Evolutionary conservation across 2,888 invertebrate genomes (phyloP).

Genomic region (Lepidocyrtoides sp.): DNA sequence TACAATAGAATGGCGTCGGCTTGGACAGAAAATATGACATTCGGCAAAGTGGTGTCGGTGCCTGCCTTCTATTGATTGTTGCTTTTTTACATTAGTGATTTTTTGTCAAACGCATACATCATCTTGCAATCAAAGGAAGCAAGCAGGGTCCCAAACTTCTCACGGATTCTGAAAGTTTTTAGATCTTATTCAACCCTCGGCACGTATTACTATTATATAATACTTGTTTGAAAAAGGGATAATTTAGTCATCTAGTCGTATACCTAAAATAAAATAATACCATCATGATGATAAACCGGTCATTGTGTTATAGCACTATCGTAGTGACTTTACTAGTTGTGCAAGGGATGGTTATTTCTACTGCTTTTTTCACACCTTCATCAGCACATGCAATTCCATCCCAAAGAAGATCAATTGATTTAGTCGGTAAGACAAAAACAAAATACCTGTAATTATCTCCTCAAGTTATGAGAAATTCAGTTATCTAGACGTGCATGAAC

Average conservation of each 20-base stretch:
- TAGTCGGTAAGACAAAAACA: constrained; percentile 46
- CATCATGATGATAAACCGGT: constrained; percentile 60
- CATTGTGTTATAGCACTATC: neutral
- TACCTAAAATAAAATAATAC: neutral
- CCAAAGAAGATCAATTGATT: neutral
- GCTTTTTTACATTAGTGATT: neutral
- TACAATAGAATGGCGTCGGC: neutral
- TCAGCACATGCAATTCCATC: constrained; percentile 24
- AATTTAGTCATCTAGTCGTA: neutral
- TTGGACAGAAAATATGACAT: no score
- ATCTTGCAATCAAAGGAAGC: neutral
- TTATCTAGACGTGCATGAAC: no score
- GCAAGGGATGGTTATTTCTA: neutral
- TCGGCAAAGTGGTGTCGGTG: neutral
- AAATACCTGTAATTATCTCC: neutral
- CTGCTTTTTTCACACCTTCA: neutral
- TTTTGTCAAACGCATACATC: neutral
- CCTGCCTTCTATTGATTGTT: neutral
- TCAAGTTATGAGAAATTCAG: no score
- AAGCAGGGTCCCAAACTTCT: neutral
- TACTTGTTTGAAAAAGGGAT: constrained; percentile 2
- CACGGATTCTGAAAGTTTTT: neutral
- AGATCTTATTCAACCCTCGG: neutral
- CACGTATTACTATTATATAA: neutral
- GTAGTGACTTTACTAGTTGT: neutral